Evolutionary conservation across 2,113 vertebrate species (phyloP).

Genomic region (Grallaria varia): DNA sequence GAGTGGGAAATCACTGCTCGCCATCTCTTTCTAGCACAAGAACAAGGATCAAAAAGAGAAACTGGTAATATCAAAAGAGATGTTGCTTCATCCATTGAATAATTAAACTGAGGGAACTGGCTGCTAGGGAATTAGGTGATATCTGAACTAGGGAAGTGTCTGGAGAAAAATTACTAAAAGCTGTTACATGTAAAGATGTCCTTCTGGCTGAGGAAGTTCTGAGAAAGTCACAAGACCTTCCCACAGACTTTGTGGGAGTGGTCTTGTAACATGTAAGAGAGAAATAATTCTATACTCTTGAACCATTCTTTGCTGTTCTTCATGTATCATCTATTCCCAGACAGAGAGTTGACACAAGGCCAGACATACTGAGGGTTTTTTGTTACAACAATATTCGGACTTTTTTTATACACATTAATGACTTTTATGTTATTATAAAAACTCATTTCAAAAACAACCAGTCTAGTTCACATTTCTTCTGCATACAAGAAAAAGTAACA

Average conservation of each 20-base stretch:
- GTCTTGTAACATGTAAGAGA: neutral
- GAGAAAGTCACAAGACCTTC: neutral
- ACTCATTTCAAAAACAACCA: neutral
- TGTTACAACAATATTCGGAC: neutral
- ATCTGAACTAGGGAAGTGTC: neutral
- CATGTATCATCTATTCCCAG: neutral
- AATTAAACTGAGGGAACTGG: neutral
- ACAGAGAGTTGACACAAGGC: neutral
- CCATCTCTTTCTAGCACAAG: neutral
- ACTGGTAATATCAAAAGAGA: neutral
- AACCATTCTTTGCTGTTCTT: neutral
- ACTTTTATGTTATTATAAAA: neutral
- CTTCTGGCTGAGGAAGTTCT: neutral
- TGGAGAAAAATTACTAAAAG: neutral
- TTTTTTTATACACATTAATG: neutral
- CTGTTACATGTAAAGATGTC: neutral
- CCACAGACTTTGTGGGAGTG: neutral
- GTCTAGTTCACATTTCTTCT: neutral
- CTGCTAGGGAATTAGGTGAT: neutral
- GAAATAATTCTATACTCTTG: neutral
- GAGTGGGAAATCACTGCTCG: neutral
- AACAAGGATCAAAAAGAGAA: neutral
- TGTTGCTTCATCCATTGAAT: neutral
- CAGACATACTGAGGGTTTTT: accelerated
- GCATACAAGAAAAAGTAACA: neutral